phyloP scores from a whole-genome alignment of 2,797 vertebrate genomes.

The Protonibea diacanthus region DNA sequence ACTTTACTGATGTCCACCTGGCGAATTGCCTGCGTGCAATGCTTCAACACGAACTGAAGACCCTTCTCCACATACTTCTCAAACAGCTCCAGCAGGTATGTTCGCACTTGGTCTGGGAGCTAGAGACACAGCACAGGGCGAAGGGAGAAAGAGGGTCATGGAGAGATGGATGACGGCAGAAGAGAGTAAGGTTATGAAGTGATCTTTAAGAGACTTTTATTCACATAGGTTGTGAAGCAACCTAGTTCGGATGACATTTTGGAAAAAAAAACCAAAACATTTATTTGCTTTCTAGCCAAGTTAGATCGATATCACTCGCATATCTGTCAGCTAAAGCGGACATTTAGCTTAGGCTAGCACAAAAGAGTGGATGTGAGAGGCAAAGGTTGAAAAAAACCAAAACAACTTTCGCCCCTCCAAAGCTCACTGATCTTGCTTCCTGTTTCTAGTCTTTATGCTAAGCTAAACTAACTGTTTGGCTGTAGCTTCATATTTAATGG shows the following conservation, averaged over 20 bases:
- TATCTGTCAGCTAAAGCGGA: neutral
- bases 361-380: neutral
- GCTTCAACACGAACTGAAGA: constrained; percentile 86
- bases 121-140: constrained; percentile 51
- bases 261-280: neutral
- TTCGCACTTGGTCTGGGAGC: constrained; percentile 80
- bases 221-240: neutral
- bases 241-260: neutral
- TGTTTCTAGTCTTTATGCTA: neutral
- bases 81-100: constrained; percentile 88
- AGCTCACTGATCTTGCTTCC: neutral
- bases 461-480: neutral
- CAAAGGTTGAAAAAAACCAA: neutral
- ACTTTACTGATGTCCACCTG: constrained; percentile 95
- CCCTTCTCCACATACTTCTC: constrained; percentile 87
- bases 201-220: neutral
- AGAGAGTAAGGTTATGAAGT: neutral
- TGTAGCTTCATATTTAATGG: neutral
- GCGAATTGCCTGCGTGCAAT: constrained; percentile 87
- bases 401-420: neutral
- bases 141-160: neutral
- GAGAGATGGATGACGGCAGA: neutral
- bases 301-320: neutral
- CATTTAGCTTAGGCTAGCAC: neutral
- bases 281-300: neutral